Evolutionary conservation across 2,888 invertebrate genomes (phyloP).

Genomic region (Ferdinandea cuprea): DNA sequence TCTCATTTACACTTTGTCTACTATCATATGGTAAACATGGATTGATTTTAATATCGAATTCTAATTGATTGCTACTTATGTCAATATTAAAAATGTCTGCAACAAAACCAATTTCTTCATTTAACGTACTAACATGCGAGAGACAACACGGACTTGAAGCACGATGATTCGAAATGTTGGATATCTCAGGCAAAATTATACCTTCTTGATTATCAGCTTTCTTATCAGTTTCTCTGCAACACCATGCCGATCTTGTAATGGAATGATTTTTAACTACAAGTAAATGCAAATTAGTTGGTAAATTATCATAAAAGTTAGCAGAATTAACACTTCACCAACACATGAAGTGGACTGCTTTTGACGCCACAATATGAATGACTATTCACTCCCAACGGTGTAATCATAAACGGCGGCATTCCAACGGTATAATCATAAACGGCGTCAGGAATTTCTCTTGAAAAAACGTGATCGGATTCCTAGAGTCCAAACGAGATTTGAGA

Average conservation of each 20-base stretch:
- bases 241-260: constrained; percentile 45
- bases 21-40: constrained; percentile 7
- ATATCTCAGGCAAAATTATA: not conserved
- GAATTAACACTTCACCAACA: constrained; percentile 41
- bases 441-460: constrained; percentile 49
- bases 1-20: not conserved
- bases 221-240: constrained; percentile 19
- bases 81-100: constrained; percentile 54
- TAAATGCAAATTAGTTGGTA: constrained; percentile 32
- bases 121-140: constrained; percentile 27
- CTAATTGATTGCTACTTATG: constrained; percentile 10
- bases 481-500: constrained; percentile 38
- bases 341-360: constrained; percentile 47
- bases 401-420: too few relatives aligned
- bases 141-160: constrained; percentile 17
- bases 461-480: constrained; percentile 57
- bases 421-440: constrained; percentile 28
- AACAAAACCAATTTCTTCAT: constrained; percentile 19
- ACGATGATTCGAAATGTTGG: constrained; percentile 3
- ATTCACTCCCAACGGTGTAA: too few relatives aligned
- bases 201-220: constrained; percentile 23
- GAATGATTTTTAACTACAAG: constrained; percentile 51
- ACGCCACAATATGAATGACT: constrained; percentile 53
- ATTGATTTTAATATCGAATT: constrained; percentile 38
- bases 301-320: constrained; percentile 47